Evolutionary conservation across 2,797 vertebrate genomes (phyloP), one percentile per base, ranked within the genome.

Genomic region (Microcaecilia unicolor): DNA sequence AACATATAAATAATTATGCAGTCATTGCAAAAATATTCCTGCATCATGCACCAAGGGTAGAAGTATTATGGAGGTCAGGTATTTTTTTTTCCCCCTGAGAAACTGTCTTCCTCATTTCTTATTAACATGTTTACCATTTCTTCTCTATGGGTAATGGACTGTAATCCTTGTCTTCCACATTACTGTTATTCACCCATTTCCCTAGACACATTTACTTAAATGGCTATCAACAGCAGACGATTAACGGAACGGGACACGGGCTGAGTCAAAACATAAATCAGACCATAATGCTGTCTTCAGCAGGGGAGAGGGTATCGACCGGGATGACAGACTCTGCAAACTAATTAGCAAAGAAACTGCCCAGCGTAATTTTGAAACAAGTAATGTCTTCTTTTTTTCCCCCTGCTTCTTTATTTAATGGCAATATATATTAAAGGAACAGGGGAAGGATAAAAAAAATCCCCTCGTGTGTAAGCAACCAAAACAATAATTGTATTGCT

Each of bases 231-330:
- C 42, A 47, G 25, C 37, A 51, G 42, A 52, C 25, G 1, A 70
- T 72, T 66, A 72, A 55, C 14, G 1, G 43, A 48, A 50, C 15
- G 24, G 48, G 60, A 64, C 45, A 57, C 42, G 50, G 28, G 28
- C 64, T 58, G 51, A 66, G 39, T 58, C 31, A 56, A 69, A 67
- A 55, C 41, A 64, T 67, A 68, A 70, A 75, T 69, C 54, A 70
- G 51, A 36, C 44, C 58, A 48, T 61, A 64, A 61, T 32, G 28
- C 48, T 58, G 60, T 47, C 49, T 61, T 67, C 54, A 64, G 60
- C 61, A 59, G 37, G 41, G 58, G 42, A 43, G 31, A 48, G 32
- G 17, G 6, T 64, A 72, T 75, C 25, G 67, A 77, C 59, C 38
- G 41, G 21, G 9, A 8, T 53, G 53, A 62, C 44, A 58, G 32